A percentile compares a stretch with the other conserved stretches of the same genome.
phyloP scores from a whole-genome alignment of 2,888 invertebrate genomes.

The Apamea anceps region DNA sequence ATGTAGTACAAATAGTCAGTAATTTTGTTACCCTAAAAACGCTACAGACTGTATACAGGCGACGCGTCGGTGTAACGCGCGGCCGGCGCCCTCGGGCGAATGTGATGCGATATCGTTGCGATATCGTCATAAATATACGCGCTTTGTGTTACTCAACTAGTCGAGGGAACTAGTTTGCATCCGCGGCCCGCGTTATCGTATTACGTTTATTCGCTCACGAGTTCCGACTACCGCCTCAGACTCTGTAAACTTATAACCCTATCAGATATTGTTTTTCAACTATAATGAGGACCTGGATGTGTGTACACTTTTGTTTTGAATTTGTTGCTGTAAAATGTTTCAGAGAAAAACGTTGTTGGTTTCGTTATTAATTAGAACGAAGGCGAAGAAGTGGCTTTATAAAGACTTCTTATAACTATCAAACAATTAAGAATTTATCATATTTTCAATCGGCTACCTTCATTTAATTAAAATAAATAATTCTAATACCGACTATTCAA shows the following conservation, averaged over 20 bases:
- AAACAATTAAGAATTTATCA: not conserved
- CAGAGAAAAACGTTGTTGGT: not conserved
- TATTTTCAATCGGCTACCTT: not conserved
- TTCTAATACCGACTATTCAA: not conserved
- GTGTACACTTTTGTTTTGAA: constrained; percentile 9
- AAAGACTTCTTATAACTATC: not conserved
- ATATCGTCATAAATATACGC: constrained; percentile 72
- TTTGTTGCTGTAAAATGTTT: constrained; percentile 11
- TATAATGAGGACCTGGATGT: constrained; percentile 42
- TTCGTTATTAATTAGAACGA: constrained; percentile 7
- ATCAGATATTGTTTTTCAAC: constrained; percentile 56
- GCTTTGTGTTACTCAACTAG: constrained; percentile 72
- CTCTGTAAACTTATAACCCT: constrained; percentile 55
- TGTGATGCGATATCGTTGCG: constrained; percentile 72
- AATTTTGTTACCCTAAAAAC: not conserved
- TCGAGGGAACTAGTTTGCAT: constrained; percentile 59
- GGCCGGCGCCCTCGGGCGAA: constrained; percentile 60
- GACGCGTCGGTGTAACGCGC: constrained; percentile 52
- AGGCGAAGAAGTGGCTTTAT: too few relatives aligned
- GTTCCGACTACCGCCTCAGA: constrained; percentile 29
- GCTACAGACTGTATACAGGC: too few relatives aligned
- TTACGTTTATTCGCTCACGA: constrained; percentile 60
- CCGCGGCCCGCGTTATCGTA: constrained; percentile 55
- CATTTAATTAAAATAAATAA: not conserved
- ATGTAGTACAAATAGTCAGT: not conserved